Percentiles rank a stretch among this genome's conserved stretches.
Conservation (phyloP, 1,140 invertebrate species). For the Drosophila mojavensis region DNA sequence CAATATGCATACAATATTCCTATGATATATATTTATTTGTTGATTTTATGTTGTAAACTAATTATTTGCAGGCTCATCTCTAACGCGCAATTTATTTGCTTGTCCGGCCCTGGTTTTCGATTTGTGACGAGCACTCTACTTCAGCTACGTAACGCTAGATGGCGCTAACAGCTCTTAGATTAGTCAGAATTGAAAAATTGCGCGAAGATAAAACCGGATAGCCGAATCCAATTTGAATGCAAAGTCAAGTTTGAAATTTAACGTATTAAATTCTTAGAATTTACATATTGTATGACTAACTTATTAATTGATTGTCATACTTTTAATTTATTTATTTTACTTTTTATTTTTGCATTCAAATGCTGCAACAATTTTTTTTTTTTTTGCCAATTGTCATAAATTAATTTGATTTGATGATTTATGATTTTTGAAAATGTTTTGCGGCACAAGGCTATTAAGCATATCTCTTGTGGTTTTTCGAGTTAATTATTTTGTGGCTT, state of each 20-base stretch:
- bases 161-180: not conserved
- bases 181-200: conserved; percentile 1
- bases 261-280: conserved; percentile 32
- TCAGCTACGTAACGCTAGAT: not conserved
- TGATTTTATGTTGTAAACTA: too few relatives aligned
- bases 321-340: not conserved
- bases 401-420: too few relatives aligned
- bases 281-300: conserved; percentile 25
- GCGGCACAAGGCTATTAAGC: not conserved
- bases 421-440: conserved; percentile 1
- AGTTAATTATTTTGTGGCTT: conserved; percentile 41
- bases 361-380: conserved; percentile 14
- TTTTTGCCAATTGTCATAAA: not conserved
- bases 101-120: not conserved
- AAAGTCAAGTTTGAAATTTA: not conserved
- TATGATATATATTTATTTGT: too few relatives aligned
- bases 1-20: not conserved
- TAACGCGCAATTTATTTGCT: not conserved
- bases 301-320: conserved; percentile 2
- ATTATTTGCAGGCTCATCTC: not conserved
- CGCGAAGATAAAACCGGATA: conserved; percentile 2
- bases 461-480: not conserved
- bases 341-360: not conserved
- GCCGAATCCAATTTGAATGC: not conserved
- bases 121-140: not conserved